Base-by-base conservation (phyloP, 1,140 invertebrate species). In the Polyergus mexicanus region DNA sequence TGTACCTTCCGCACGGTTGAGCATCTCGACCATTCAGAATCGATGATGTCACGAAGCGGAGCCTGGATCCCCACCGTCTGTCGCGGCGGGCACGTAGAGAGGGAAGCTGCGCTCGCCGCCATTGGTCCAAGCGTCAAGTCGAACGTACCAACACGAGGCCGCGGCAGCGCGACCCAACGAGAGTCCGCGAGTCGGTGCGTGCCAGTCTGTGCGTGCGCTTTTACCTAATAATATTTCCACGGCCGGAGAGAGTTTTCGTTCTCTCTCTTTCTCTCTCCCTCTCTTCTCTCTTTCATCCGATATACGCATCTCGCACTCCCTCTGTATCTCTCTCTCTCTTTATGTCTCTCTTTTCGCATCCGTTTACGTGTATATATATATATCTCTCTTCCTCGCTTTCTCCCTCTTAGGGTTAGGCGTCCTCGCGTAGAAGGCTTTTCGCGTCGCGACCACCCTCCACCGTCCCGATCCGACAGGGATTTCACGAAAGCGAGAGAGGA, bases 1-100 rank as follows among this genome's bases (percentile, higher is more conserved):
- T 93, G 94, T 93, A 92, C 88, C 91, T 95, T 95, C 94, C 94
- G 94, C 94, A 89, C 94, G 92, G 94, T 89, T 94, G 94, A 95
- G 92, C 94, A 95, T 93, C 92, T 92, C 92, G 92, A 93, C 94
- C 94, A 95, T 95, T 95, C 94, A 94, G 93, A 95, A 95, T 95
- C 94, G 94, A 95, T 95, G 94, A 94, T 92, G 92, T 92, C 91
- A 94, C 92, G 89, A 90, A 86, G 90, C 89, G 92, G 91, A 89
- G 92, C 78, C 69, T 88, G 87, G 66, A 72, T 86, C 89, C 90
- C 90, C 90, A 86, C 90, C 74, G 51, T 19, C 19, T 47, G 13
- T 11, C 32, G 11, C 25, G n/a, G 16, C 8, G 35, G 8, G 25
- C 58, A 19, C 28, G 47, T 65, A 71, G 86, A 90, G 81, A 90